A percentile compares a stretch with the other conserved stretches of the same genome.
Evolutionary conservation across 2,113 vertebrate species (phyloP).

Genomic region (Himantopus leucocephalus): DNA sequence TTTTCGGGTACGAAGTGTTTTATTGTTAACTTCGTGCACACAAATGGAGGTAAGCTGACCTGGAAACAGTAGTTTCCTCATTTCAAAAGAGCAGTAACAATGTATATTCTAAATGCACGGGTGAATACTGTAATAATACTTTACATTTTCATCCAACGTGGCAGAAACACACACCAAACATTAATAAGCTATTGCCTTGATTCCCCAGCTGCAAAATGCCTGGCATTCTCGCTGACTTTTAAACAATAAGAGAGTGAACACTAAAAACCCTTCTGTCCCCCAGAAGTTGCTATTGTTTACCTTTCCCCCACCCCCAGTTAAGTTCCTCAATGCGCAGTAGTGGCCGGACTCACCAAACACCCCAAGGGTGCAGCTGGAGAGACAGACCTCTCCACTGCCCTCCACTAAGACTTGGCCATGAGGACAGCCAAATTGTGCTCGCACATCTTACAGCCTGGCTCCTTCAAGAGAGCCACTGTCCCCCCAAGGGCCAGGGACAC

Average conservation of each 20-base stretch:
- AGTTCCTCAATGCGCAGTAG: background rate
- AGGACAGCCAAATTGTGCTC: background rate
- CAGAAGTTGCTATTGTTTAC: background rate
- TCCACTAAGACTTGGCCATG: background rate
- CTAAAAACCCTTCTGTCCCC: background rate
- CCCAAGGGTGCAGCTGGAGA: background rate
- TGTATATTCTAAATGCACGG: background rate
- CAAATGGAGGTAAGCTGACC: no score
- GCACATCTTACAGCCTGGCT: background rate
- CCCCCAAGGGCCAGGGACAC: accelerated
- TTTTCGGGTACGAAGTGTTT: no score
- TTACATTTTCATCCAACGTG: background rate
- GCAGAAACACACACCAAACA: background rate
- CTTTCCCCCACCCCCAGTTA: background rate
- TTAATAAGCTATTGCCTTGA: background rate
- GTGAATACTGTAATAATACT: background rate
- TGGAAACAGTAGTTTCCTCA: background rate
- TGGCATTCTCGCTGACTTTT: background rate
- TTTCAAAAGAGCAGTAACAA: background rate
- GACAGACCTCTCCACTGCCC: background rate
- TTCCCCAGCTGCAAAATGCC: background rate
- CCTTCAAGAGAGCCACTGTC: background rate
- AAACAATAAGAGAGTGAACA: background rate
- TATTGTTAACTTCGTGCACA: no score
- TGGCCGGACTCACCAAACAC: background rate